Percentiles rank a stretch among this genome's conserved stretches.
These are phyloP conservation scores for Anoncus sp. DNA, from an alignment of 2,888 invertebrate species.

Conservation along the genomic window DNA sequence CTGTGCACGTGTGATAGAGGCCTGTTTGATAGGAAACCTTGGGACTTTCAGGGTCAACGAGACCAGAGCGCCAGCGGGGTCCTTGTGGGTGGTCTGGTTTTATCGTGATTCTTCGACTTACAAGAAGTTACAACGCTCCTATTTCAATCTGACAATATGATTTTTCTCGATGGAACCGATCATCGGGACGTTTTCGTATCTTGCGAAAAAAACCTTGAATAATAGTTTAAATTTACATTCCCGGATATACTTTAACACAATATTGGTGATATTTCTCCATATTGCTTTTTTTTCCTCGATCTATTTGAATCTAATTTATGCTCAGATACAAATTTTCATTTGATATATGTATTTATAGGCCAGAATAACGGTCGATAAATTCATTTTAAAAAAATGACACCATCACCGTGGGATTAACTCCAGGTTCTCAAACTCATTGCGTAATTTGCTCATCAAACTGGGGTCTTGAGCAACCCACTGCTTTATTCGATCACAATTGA, in stretches of 20 bases:
- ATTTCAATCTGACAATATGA: conserved; percentile 14
- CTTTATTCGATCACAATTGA: no score
- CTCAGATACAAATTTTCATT: background rate
- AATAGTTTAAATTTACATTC: conserved; percentile 22
- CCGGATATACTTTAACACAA: conserved; percentile 8
- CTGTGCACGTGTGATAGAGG: conserved; percentile 25
- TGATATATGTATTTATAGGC: background rate
- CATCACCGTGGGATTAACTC: no score
- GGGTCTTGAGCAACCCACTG: no score
- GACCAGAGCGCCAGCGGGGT: conserved; percentile 56
- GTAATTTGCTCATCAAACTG: no score
- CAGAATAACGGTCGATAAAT: no score
- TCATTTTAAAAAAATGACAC: no score
- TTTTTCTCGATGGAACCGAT: background rate
- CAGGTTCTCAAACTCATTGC: no score
- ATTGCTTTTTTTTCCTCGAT: background rate
- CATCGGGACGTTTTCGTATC: background rate
- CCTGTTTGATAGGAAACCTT: conserved; percentile 36
- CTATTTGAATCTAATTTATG: background rate
- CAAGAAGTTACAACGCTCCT: conserved; percentile 18
- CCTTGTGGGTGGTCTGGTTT: conserved; percentile 39
- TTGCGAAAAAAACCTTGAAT: conserved; percentile 21
- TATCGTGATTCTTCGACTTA: conserved; percentile 43
- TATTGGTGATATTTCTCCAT: background rate
- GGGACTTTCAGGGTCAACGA: conserved; percentile 65